These are phyloP conservation scores for Calephelis virginiensis DNA, from an alignment of 1,140 invertebrate species.

Conservation along the genomic window DNA sequence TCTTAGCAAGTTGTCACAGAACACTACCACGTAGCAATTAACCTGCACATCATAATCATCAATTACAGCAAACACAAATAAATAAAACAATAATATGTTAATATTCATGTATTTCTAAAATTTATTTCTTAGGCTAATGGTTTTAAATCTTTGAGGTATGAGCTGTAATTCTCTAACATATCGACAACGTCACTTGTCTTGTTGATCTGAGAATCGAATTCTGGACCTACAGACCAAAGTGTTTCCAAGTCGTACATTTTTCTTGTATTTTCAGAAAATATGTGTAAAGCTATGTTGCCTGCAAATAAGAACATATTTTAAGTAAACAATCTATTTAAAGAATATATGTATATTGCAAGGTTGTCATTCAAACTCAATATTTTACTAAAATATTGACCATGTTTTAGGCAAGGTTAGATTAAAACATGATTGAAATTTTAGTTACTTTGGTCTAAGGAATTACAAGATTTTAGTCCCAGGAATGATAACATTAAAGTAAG, in stretches of 20 bases:
- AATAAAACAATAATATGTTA: background rate
- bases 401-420: too few species aligned
- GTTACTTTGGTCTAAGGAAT: too few species aligned
- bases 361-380: too few species aligned
- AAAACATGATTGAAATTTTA: too few species aligned
- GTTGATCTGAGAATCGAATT: conserved; percentile 87
- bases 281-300: conserved; percentile 95
- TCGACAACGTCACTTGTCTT: conserved; percentile 79
- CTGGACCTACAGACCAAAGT: conserved; percentile 90
- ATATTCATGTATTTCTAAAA: conserved; percentile 6
- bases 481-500: background rate
- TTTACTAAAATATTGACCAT: too few species aligned
- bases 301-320: conserved; percentile 39
- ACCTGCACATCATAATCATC: too few species aligned
- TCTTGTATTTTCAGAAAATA: conserved; percentile 86
- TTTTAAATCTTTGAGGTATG: conserved; percentile 81
- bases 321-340: background rate
- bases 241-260: conserved; percentile 92
- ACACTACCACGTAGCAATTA: too few species aligned
- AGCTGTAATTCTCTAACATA: conserved; percentile 82
- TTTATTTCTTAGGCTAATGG: conserved; percentile 59
- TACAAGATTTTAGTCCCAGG: too few species aligned
- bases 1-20: too few species aligned
- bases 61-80: background rate
- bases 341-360: background rate